A percentile compares a stretch with the other conserved stretches of the same genome.
Evolutionary conservation across 2,888 invertebrate species (phyloP).

Genomic region (Pherbina coryleti): DNA sequence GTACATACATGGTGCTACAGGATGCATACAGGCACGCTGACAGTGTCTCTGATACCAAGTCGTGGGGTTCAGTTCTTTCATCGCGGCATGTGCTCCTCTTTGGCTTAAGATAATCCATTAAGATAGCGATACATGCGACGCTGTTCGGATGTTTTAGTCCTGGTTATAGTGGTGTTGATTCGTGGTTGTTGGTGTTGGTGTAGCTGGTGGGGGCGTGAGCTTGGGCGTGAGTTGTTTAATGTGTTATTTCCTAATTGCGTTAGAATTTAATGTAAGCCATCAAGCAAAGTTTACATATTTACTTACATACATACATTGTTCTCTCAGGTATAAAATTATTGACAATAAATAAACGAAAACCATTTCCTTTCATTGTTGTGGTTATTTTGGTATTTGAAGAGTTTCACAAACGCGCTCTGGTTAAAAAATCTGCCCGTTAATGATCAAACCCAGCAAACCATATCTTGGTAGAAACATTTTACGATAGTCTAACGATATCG

Average conservation of each 20-base stretch:
- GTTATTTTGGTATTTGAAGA: no score
- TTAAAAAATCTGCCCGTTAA: no score
- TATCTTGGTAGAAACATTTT: no score
- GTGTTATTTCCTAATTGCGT: background rate
- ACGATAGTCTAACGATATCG: no score
- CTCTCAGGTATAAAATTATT: background rate
- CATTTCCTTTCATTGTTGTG: no score
- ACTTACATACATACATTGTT: background rate
- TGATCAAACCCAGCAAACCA: no score
- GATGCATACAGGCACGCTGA: background rate
- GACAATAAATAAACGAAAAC: background rate
- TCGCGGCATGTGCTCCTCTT: background rate
- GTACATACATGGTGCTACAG: background rate
- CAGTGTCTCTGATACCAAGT: background rate
- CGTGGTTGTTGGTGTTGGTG: background rate
- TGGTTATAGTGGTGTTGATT: background rate
- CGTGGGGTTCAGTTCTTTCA: conserved; percentile 5
- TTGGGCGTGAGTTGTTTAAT: background rate
- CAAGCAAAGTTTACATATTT: background rate
- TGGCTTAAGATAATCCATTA: conserved; percentile 15
- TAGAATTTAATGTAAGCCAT: background rate
- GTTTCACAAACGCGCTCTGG: no score
- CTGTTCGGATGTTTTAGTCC: background rate
- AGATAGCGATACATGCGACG: background rate
- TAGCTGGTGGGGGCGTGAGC: background rate